Conservation (phyloP, 1,140 invertebrate species). For the Aphaenogaster floridana region DNA sequence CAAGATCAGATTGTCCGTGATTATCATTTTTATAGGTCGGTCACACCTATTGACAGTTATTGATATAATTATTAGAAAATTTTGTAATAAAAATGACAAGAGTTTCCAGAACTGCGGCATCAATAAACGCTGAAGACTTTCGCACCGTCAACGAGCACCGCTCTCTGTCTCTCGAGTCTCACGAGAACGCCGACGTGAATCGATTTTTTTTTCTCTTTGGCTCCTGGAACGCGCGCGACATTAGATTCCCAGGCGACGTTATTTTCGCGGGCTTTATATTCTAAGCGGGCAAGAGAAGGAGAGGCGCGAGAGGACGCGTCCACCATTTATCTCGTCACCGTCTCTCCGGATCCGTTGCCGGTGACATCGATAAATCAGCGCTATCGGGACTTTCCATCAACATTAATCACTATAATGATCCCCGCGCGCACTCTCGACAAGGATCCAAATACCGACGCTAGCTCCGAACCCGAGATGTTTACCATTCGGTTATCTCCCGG, state of each 20-base stretch:
- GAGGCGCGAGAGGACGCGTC: conserved; percentile 58
- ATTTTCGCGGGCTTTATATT: conserved; percentile 66
- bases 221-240: neutral
- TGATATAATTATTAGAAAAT: neutral
- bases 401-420: conserved; percentile 87
- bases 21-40: conserved; percentile 2
- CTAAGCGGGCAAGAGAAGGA: conserved; percentile 38
- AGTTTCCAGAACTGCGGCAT: neutral
- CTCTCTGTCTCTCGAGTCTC: neutral
- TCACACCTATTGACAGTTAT: neutral
- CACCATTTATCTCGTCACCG: conserved; percentile 85
- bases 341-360: conserved; percentile 80
- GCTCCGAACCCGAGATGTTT: conserved; percentile 74
- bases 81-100: neutral
- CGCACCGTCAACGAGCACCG: neutral
- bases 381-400: conserved; percentile 84
- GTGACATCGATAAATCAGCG: conserved; percentile 86
- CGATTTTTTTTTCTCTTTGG: conserved; percentile 24
- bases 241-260: conserved; percentile 58
- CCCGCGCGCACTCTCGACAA: conserved; percentile 75
- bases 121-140: neutral
- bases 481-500: conserved; percentile 79
- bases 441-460: conserved; percentile 79
- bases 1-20: conserved; percentile 19
- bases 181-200: neutral